A percentile compares a stretch with the other conserved stretches of the same genome.
These are phyloP conservation scores for Gastrophysa polygoni DNA, from an alignment of 2,888 invertebrate genomes.

Conservation along the genomic window DNA sequence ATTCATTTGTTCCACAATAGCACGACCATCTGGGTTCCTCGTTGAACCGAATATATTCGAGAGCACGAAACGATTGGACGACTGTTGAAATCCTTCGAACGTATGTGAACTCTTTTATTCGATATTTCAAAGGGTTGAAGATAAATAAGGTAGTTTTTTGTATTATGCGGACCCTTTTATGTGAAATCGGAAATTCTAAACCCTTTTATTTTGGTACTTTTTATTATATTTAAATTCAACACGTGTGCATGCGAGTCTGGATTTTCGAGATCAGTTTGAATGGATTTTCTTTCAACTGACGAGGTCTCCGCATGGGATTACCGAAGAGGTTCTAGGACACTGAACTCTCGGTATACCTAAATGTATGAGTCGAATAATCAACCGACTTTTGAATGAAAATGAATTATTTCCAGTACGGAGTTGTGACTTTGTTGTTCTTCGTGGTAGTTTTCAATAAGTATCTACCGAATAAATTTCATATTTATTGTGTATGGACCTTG, in stretches of 20 bases:
- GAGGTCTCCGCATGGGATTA: not conserved
- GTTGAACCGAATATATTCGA: constrained; percentile 18
- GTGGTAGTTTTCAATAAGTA: too few species aligned
- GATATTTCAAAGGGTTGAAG: constrained; percentile 48
- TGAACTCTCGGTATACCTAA: constrained; percentile 1
- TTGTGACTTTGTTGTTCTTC: too few species aligned
- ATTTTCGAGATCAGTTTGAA: constrained; percentile 24
- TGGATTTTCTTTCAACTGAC: constrained; percentile 26
- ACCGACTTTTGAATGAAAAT: too few species aligned
- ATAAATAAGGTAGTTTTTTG: constrained; percentile 48
- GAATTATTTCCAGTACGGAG: too few species aligned
- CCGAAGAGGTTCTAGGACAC: constrained; percentile 12
- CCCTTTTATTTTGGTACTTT: constrained; percentile 53
- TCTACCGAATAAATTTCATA: too few species aligned
- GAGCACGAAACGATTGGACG: constrained; percentile 22
- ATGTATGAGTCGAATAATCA: too few species aligned
- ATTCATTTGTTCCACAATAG: constrained; percentile 19
- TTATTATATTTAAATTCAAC: constrained; percentile 50
- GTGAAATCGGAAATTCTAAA: constrained; percentile 50
- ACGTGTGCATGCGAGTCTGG: constrained; percentile 37
- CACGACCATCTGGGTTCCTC: constrained; percentile 25
- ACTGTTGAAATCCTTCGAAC: constrained; percentile 39
- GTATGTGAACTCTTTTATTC: constrained; percentile 40
- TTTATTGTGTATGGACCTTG: too few species aligned
- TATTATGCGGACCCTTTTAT: constrained; percentile 40